Base-by-base conservation (phyloP, 2,797 vertebrate genomes). In the Anisognathus igniventris region DNA sequence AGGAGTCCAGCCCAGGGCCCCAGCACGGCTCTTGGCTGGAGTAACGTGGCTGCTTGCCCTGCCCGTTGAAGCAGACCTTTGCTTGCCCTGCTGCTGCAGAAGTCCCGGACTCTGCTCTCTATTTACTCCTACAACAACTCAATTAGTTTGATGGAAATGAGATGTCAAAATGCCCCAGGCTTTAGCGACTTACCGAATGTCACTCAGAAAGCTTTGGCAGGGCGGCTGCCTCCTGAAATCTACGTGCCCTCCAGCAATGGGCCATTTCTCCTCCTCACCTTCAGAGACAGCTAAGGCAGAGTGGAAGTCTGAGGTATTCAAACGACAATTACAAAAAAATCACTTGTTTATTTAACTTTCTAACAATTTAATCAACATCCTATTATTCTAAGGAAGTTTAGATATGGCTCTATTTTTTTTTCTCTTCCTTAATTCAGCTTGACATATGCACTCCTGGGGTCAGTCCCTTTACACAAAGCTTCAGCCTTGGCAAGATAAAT, bases 131-230 rank as follows among this genome's bases (percentile, higher is more conserved):
- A 78, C 89, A 94, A 94, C 94, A 96, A 75, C 89, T 92, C 91
- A 92, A 92, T 97, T 94, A 96, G 75, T 71, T 54, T 80, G 91
- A 90, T 94, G 88, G 90, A 96, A 96, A 95, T 58, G 70, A 92
- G 85, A 96, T 91, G 94, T 96, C 94, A 92, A 72, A 95, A 75
- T 88, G 85, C 95, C 73, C 20, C 60, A 35, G 88, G 95, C 88
- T 91, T 89, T 62, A 86, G 78, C 48, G 40, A 62, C 68, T 96
- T 95, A 44, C 54, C 84, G 87, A 70, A 5, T 54, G 87, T 90
- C 82, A 51, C 89, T 92, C 72, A 74, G 64, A 87, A 83, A 83
- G 75, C 73, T 94, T 83, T 95, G 93, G 89, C 92, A 77, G 67
- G 84, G 78, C 9, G 1, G 5, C 39, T 78, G 76, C 58, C 68